Conservation (phyloP, 2,888 invertebrate species). For the Bursaphelenchus okinawaensis region DNA sequence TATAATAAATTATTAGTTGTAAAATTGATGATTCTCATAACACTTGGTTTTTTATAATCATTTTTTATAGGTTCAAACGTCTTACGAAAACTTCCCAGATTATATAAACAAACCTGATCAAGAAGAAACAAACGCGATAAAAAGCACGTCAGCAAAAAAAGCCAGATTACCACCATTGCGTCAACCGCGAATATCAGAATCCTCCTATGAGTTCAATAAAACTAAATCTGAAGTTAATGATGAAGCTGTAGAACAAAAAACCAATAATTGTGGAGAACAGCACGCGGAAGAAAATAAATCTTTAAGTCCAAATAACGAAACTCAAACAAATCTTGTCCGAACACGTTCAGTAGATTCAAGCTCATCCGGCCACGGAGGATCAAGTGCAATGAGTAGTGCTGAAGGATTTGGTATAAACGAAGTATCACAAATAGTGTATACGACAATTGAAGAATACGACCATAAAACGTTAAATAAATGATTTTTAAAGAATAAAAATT, state of each 20-base stretch:
- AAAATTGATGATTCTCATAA: not conserved
- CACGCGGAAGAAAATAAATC: not conserved
- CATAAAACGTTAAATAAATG: no score
- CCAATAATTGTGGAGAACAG: not conserved
- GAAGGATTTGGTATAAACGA: conserved; percentile 28
- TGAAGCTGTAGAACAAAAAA: not conserved
- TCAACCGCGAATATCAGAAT: not conserved
- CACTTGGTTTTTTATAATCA: not conserved
- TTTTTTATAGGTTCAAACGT: not conserved
- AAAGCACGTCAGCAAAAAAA: not conserved
- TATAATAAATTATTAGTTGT: not conserved
- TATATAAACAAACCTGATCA: conserved; percentile 12
- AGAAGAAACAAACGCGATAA: not conserved
- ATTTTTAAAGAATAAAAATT: no score
- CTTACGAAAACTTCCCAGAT: conserved; percentile 6
- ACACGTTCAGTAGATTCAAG: conserved; percentile 32
- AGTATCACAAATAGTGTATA: not conserved
- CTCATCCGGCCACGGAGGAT: conserved; percentile 37
- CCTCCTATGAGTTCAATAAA: not conserved
- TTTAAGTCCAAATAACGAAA: not conserved
- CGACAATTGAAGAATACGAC: not conserved
- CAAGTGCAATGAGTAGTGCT: conserved; percentile 38
- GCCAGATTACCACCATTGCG: not conserved
- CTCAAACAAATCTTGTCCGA: conserved; percentile 12
- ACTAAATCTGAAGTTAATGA: not conserved